phyloP scores from a whole-genome alignment of 2,113 vertebrate species.

The Pithys albifrons region DNA sequence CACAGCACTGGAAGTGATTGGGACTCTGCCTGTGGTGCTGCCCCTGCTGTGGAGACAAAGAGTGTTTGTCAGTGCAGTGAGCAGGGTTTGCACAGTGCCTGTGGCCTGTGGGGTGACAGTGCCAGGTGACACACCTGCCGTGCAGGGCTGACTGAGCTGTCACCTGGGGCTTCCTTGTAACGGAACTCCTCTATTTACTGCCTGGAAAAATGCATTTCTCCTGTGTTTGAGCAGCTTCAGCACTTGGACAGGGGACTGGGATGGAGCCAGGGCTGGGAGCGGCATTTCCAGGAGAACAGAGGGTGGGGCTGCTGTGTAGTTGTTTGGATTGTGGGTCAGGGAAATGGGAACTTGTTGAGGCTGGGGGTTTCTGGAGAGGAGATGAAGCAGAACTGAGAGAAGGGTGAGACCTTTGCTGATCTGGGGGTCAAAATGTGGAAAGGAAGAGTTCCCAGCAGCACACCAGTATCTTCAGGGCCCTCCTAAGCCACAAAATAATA shows the following conservation, averaged over 20 bases:
- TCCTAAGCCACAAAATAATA: neutral
- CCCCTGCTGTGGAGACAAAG: neutral
- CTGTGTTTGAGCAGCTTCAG: neutral
- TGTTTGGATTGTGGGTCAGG: neutral
- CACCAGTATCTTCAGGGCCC: neutral
- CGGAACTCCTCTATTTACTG: neutral
- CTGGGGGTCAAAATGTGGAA: neutral
- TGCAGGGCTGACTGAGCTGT: neutral
- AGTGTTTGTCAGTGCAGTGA: accelerated
- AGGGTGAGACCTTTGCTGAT: neutral
- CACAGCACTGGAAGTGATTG: neutral
- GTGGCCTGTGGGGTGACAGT: neutral
- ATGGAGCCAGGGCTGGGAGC: neutral
- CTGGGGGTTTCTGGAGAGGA: neutral
- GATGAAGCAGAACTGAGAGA: neutral
- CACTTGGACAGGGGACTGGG: neutral
- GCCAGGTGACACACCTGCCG: too few species aligned
- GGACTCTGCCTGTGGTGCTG: neutral
- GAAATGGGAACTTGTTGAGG: neutral
- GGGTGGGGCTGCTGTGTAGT: accelerated
- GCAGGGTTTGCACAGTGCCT: accelerated
- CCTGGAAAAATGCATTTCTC: neutral
- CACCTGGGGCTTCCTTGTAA: too few species aligned
- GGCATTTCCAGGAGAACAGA: neutral
- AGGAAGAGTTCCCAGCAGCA: neutral